phyloP scores from a whole-genome alignment of 2,797 vertebrate genomes.

The Zonotrichia albicollis region DNA sequence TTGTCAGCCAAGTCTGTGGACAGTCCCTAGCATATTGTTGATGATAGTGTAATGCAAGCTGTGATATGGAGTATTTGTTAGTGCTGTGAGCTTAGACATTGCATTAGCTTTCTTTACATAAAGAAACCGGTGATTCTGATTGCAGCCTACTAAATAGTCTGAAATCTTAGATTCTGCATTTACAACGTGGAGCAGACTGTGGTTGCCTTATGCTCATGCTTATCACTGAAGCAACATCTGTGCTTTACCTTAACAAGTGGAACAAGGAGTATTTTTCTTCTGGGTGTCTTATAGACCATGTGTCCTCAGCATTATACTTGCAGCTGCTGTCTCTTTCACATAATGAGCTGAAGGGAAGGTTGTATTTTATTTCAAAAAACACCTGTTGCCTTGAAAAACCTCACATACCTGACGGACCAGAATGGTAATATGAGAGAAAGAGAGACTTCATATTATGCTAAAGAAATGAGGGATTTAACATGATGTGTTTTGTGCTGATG shows the following conservation, averaged over 20 bases:
- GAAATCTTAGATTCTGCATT: conserved; percentile 60
- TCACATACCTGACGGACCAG: conserved; percentile 74
- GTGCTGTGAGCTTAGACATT: background rate
- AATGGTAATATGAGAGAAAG: conserved; percentile 69
- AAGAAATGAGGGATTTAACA: conserved; percentile 38
- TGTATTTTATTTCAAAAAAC: conserved; percentile 78
- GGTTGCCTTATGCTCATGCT: conserved; percentile 55
- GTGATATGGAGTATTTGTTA: background rate
- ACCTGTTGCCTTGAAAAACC: conserved; percentile 76
- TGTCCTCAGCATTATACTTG: conserved; percentile 73
- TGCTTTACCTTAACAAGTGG: conserved; percentile 70
- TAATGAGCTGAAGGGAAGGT: conserved; percentile 66
- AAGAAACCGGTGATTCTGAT: background rate
- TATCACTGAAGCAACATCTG: conserved; percentile 71
- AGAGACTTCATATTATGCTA: conserved; percentile 6
- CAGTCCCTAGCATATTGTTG: background rate
- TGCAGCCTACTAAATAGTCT: conserved; percentile 30
- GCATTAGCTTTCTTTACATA: background rate
- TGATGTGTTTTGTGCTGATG: conserved; percentile 15
- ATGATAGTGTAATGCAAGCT: conserved; percentile 19
- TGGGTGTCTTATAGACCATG: conserved; percentile 66
- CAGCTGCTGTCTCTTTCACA: conserved; percentile 76
- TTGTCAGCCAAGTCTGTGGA: background rate
- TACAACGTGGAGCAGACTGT: background rate
- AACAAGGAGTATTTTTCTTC: conserved; percentile 75